phyloP scores from a whole-genome alignment of 2,113 vertebrate species.

The Pristiophorus japonicus region DNA sequence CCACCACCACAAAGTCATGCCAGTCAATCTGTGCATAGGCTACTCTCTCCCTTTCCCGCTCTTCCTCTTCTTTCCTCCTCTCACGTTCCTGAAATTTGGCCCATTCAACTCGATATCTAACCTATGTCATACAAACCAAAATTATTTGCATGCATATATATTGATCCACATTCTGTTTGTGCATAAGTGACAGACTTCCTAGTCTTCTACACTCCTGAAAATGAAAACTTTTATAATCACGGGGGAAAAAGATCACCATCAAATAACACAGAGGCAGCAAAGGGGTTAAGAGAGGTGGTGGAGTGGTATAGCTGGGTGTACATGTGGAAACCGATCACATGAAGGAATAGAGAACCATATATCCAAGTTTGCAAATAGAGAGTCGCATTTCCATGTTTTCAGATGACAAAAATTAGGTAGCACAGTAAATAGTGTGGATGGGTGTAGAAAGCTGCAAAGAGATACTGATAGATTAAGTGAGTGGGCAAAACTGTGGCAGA shows the following conservation, averaged over 20 bases:
- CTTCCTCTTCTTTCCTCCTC: slow-evolving; percentile 94
- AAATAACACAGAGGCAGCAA: neutral
- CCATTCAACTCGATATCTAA: slow-evolving; percentile 95
- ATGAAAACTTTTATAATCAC: neutral
- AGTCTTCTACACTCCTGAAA: neutral
- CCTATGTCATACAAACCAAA: slow-evolving; percentile 53
- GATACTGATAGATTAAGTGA: neutral
- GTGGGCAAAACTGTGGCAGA: neutral
- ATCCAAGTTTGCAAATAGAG: neutral
- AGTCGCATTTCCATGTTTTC: neutral
- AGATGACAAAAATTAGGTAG: neutral
- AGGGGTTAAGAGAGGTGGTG: neutral
- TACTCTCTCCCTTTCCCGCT: slow-evolving; percentile 89
- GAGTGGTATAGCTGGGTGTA: neutral
- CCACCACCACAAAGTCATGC: slow-evolving; percentile 98
- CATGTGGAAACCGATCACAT: neutral
- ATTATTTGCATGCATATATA: slow-evolving; percentile 33
- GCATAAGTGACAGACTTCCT: neutral
- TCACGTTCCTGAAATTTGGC: slow-evolving; percentile 96
- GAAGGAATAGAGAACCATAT: neutral
- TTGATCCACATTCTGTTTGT: neutral
- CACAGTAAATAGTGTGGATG: neutral
- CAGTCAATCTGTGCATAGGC: slow-evolving; percentile 97
- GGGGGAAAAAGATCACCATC: rapidly evolving
- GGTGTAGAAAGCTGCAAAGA: neutral